Percentiles rank a stretch among this genome's conserved stretches.
phyloP scores from a whole-genome alignment of 2,113 vertebrate genomes.

The Gasterosteus aculeatus region DNA sequence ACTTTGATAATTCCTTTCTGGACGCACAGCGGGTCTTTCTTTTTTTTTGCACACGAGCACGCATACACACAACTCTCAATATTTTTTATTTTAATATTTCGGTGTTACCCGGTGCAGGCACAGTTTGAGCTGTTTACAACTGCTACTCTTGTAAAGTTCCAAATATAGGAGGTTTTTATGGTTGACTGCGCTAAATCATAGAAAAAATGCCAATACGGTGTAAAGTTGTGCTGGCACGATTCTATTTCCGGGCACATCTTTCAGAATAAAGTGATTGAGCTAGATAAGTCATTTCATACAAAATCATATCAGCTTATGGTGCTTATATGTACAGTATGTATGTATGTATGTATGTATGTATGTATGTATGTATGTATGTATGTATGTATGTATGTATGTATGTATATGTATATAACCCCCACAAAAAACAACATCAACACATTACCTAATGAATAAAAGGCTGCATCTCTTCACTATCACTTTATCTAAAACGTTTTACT shows the following conservation, averaged over 20 bases:
- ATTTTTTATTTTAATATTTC: constrained; percentile 6
- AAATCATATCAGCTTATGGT: background rate
- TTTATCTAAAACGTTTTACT: background rate
- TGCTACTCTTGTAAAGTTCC: constrained; percentile 23
- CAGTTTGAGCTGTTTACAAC: constrained; percentile 5
- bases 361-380: too few species aligned
- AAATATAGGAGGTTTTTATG: constrained; percentile 8
- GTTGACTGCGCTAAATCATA: constrained; percentile 22
- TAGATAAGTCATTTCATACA: too few species aligned
- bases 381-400: too few species aligned
- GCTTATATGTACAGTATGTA: too few species aligned
- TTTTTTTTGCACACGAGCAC: background rate
- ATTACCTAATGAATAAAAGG: too few species aligned
- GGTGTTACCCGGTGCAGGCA: background rate
- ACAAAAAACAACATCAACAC: too few species aligned
- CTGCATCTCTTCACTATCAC: too few species aligned
- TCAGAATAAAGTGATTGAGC: constrained; percentile 44
- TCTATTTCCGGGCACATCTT: constrained; percentile 37
- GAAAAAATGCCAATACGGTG: background rate
- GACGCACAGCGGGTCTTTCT: constrained; percentile 14
- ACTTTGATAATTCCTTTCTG: constrained; percentile 25
- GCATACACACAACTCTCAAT: constrained; percentile 7
- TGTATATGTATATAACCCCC: too few species aligned
- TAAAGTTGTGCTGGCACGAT: background rate
- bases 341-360: too few species aligned